Evolutionary conservation across 2,113 vertebrate species (phyloP).

Genomic region (Alouatta palliata): DNA sequence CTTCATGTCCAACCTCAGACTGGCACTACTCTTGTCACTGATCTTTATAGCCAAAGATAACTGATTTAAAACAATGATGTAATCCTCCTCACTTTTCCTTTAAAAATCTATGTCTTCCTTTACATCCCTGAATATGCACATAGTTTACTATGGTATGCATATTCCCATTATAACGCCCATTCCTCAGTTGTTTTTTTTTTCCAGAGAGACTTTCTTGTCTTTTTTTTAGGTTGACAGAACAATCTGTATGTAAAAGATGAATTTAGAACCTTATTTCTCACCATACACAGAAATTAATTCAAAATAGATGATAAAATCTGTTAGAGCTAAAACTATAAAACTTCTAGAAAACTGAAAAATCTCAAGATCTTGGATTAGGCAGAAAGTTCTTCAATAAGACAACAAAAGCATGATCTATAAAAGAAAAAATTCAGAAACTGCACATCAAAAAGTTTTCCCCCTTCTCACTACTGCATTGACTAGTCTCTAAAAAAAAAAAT

Average conservation of each 20-base stretch:
- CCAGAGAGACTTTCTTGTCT: neutral
- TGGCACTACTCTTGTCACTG: neutral
- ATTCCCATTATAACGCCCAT: neutral
- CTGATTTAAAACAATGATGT: neutral
- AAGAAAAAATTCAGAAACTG: neutral
- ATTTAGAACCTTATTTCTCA: neutral
- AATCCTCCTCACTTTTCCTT: neutral
- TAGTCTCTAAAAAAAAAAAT: no score
- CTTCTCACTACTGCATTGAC: no score
- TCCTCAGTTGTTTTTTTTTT: neutral
- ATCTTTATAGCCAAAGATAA: neutral
- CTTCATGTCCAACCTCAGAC: neutral
- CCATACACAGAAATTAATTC: conserved; percentile 7
- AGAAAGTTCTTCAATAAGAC: neutral
- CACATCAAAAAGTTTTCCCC: conserved; percentile 10
- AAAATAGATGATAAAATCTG: conserved; percentile 23
- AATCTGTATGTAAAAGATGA: neutral
- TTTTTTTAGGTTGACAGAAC: neutral
- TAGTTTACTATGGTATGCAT: neutral
- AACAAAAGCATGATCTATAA: conserved; percentile 29
- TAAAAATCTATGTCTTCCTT: neutral
- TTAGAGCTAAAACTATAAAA: neutral
- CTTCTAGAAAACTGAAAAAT: conserved; percentile 31
- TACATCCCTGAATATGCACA: neutral
- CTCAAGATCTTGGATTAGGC: neutral